Evolutionary conservation across 2,797 vertebrate species (phyloP), one percentile per base, ranked within the genome.

Genomic region (Helicolenus hilgendorfi): DNA sequence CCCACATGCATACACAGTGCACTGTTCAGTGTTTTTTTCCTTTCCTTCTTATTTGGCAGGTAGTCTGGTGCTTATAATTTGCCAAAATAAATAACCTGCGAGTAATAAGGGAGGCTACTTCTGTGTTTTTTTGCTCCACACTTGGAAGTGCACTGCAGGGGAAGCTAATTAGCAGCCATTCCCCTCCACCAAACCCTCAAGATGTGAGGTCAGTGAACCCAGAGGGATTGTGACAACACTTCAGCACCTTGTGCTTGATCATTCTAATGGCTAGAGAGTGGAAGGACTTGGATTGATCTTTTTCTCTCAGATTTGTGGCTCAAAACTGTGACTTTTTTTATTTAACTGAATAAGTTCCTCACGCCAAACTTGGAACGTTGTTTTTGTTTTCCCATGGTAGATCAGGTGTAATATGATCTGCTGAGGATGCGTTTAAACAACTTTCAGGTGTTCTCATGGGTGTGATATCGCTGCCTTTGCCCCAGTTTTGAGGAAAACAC

Each of bases 61-160:
- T 56, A 70, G 41, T 79, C 59, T 20, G 24, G 7, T 79, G 58
- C 22, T n/a, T 20, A 56, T 38, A 29, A 62, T n/a, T 70, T 81
- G 77, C 82, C 84, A 87, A 87, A 78, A 72, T 60, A 83, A 88
- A 92, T 75, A 82, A 79, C 73, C 33, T 76, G 11, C 10, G 3
- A 24, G 26, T 67, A 82, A 86, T 89, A 79, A 75, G 60, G 55
- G 67, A 41, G 49, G 14, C 59, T 56, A 11, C 33, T 65, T 79
- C 22, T 76, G 10, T 63, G 60, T 75, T 83, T 73, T 53, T 75
- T 55, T 67, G 26, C 55, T 77, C 35, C 59, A 62, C 59, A 79
- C 68, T 75, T 88, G 82, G 72, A 86, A 85, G 67, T 77, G 72
- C 75, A 41, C 1, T 41, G 38, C 14, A 18, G 24, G 14, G 60